phyloP scores from a whole-genome alignment of 2,888 invertebrate species.

The Scaptomyza caliginosa region DNA sequence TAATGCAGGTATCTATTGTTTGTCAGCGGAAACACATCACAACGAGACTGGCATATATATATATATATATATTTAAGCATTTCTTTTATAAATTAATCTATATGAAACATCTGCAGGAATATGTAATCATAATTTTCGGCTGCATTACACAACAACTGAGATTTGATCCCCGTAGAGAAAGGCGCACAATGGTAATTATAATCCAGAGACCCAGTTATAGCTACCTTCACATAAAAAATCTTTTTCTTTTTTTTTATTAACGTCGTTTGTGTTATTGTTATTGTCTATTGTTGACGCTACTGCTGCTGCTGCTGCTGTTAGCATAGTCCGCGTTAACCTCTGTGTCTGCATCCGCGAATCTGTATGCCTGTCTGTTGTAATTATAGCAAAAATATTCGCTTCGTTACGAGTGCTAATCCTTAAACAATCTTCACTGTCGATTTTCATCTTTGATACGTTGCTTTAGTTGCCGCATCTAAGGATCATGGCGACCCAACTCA shows the following conservation, averaged over 20 bases:
- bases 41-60: conserved; percentile 15
- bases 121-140: conserved; percentile 59
- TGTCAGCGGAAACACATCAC: conserved; percentile 22
- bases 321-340: conserved; percentile 14
- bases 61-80: no score
- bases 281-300: conserved; percentile 11
- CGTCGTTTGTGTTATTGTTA: conserved; percentile 21
- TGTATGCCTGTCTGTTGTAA: conserved; percentile 56
- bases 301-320: conserved; percentile 4
- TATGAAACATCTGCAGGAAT: conserved; percentile 63
- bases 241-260: conserved; percentile 6
- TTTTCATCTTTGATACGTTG: conserved; percentile 25
- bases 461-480: conserved; percentile 4
- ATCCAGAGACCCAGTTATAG: conserved; percentile 45
- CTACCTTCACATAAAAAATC: conserved; percentile 22
- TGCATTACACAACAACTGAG: conserved; percentile 45
- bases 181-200: conserved; percentile 28
- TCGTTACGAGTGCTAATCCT: conserved; percentile 51
- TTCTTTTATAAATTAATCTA: conserved; percentile 28
- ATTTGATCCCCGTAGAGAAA: conserved; percentile 34
- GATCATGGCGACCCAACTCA: conserved; percentile 6
- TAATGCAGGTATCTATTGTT: conserved; percentile 24
- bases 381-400: conserved; percentile 71
- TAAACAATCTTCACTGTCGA: conserved; percentile 34
- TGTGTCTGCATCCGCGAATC: conserved; percentile 9